phyloP scores from a whole-genome alignment of 2,113 vertebrate species.

The Triplophysa dalaica region DNA sequence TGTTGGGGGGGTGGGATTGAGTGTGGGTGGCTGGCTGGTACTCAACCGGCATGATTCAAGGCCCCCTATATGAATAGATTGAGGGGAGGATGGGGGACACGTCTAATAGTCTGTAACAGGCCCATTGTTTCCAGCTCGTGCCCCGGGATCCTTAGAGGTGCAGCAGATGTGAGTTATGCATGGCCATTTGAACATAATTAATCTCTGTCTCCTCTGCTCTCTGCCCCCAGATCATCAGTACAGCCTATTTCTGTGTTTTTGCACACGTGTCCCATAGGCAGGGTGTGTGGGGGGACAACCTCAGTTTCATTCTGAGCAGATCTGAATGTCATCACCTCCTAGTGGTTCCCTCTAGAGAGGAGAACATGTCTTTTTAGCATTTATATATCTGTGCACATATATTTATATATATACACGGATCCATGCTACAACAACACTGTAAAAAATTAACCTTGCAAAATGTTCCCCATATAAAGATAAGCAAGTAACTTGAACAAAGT shows the following conservation, averaged over 20 bases:
- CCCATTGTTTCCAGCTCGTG: slow-evolving; percentile 67
- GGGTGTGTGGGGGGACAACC: slow-evolving; percentile 15
- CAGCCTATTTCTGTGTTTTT: slow-evolving; percentile 20
- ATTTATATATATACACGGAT: too few species aligned
- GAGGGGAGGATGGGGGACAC: slow-evolving; percentile 37
- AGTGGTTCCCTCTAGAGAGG: slow-evolving; percentile 21
- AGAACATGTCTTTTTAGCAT: background rate
- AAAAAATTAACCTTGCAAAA: too few species aligned
- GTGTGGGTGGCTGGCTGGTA: background rate
- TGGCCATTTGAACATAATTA: slow-evolving; percentile 69
- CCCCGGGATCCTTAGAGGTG: slow-evolving; percentile 53
- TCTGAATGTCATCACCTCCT: slow-evolving; percentile 50
- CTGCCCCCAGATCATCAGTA: slow-evolving; percentile 42
- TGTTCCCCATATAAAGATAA: too few species aligned
- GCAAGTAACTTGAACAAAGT: too few species aligned
- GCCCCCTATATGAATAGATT: slow-evolving; percentile 24
- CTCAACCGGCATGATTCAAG: slow-evolving; percentile 4
- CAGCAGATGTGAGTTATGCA: slow-evolving; percentile 71
- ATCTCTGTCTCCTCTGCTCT: slow-evolving; percentile 64
- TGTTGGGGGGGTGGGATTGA: background rate
- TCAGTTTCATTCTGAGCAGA: slow-evolving; percentile 51
- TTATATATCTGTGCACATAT: too few species aligned
- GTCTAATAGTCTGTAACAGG: slow-evolving; percentile 56
- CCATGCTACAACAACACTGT: too few species aligned
- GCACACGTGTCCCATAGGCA: slow-evolving; percentile 39